Evolutionary conservation across 2,888 invertebrate genomes (phyloP).

Genomic region (Drosophila limbata): DNA sequence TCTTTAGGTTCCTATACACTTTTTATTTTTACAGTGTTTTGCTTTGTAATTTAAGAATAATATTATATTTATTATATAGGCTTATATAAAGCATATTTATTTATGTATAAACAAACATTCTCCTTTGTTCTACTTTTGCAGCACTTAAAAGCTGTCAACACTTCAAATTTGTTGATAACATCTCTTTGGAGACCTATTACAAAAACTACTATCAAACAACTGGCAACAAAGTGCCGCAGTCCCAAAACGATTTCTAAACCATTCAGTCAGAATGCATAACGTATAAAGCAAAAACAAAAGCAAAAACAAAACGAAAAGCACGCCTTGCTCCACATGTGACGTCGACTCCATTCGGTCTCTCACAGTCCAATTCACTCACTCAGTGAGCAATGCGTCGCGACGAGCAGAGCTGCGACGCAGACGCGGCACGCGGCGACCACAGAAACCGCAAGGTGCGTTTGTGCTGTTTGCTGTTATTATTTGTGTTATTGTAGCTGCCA

Average conservation of each 20-base stretch:
- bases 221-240: conserved; percentile 62
- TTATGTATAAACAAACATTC: conserved; percentile 46
- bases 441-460: conserved; percentile 81
- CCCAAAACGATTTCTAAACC: conserved; percentile 76
- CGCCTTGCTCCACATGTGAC: conserved; percentile 41
- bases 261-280: conserved; percentile 64
- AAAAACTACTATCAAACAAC: conserved; percentile 57
- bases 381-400: background rate
- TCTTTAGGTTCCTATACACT: background rate
- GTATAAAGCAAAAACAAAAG: conserved; percentile 31
- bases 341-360: conserved; percentile 34
- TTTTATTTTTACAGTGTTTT: background rate
- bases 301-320: conserved; percentile 21
- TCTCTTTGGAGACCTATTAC: conserved; percentile 63
- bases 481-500: conserved; percentile 53
- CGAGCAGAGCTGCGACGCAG: conserved; percentile 24
- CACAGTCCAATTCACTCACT: conserved; percentile 66
- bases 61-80: background rate
- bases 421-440: conserved; percentile 52
- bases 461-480: conserved; percentile 54
- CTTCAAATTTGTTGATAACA: conserved; percentile 57
- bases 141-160: conserved; percentile 53
- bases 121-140: conserved; percentile 45
- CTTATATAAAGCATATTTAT: conserved; percentile 10
- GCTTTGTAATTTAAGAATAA: background rate